These are phyloP conservation scores for Melieria crassipennis DNA, from an alignment of 2,888 invertebrate genomes.

Conservation along the genomic window DNA sequence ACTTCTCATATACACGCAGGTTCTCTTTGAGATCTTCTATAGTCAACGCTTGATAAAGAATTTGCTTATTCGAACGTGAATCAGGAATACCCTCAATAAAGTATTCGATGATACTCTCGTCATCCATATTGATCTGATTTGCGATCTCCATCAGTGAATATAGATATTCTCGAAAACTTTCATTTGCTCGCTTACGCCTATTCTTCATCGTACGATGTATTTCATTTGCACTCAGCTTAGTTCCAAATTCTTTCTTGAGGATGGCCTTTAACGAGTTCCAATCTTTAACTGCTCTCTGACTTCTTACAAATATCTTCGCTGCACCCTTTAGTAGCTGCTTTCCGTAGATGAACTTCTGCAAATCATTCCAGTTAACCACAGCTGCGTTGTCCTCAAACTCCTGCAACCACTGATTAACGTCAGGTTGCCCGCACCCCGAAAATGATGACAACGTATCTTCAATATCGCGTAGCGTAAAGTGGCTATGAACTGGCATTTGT, in stretches of 20 bases:
- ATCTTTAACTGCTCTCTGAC: slow-evolving; percentile 23
- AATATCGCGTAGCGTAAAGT: slow-evolving; percentile 37
- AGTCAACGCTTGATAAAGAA: slow-evolving; percentile 31
- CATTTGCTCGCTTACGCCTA: slow-evolving; percentile 27
- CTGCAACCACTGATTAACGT: slow-evolving; percentile 33
- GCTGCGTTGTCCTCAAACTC: slow-evolving; percentile 37
- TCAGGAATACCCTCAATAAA: slow-evolving; percentile 37
- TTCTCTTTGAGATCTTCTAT: slow-evolving; percentile 34
- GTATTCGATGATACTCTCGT: slow-evolving; percentile 37
- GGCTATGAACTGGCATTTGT: not conserved
- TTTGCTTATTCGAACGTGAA: slow-evolving; percentile 29
- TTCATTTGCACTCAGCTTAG: slow-evolving; percentile 17
- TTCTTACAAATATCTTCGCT: slow-evolving; percentile 33
- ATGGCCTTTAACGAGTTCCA: slow-evolving; percentile 17
- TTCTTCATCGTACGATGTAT: slow-evolving; percentile 30
- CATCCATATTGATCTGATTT: slow-evolving; percentile 28
- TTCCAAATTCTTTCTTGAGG: slow-evolving; percentile 22
- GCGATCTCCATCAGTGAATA: slow-evolving; percentile 36
- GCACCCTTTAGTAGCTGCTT: slow-evolving; percentile 37
- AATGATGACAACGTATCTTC: slow-evolving; percentile 35
- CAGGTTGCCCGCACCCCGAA: slow-evolving; percentile 29
- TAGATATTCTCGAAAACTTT: slow-evolving; percentile 32
- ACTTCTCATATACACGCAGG: slow-evolving; percentile 34
- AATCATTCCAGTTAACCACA: slow-evolving; percentile 31
- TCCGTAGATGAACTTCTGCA: slow-evolving; percentile 37